Evolutionary conservation across 2,888 invertebrate genomes (phyloP), one percentile per base, ranked within the genome.

Genomic region (Phyllotreta cruciferae): DNA sequence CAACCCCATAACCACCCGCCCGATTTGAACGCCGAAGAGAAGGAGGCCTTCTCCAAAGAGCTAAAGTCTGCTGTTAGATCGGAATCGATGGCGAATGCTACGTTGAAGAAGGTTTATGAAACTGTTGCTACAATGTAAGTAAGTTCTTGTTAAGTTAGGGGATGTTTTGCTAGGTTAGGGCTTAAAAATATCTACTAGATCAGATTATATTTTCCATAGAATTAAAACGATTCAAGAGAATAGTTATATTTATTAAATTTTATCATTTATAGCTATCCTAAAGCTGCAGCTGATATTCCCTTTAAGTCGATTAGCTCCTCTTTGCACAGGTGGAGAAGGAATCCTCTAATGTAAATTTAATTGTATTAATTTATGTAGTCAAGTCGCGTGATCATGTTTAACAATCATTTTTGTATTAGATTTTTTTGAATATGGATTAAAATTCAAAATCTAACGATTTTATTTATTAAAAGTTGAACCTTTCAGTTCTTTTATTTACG

Each of bases 1-100:
- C 72, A 76, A 64, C 72, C 73, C 6, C 78, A 79, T 57, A 79
- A 79, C 67, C 79, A 79, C 66, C 77, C 77, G 1, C 77, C 77
- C 0, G 77, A 79, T 68, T 56, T 71, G 13, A 74, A 75, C 60
- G 77, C 75, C 2, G 73, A 72, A 56, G 76, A 78, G 52, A 76
- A 74, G 64, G 73, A 77, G 41, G 69, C 67, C 0, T 79, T 79
- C 61, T 61, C 77, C 6, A 71, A 70, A 55, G 73, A 74, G 56
- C 67, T 78, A 47, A 77, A 74, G 57, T 66, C 62, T n/a, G 75
- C 75, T 2, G 75, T 74, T 3, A 56, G 64, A 35, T 68, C 66
- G 1, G 56, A 44, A 38, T 50, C 66, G 14, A 68, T 73, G 74
- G 68, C 69, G 11, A 67, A 67, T 47, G 63, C 68, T 7, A 70